Evolutionary conservation across 2,797 vertebrate genomes (phyloP).

Genomic region (Tokudaia muenninki): DNA sequence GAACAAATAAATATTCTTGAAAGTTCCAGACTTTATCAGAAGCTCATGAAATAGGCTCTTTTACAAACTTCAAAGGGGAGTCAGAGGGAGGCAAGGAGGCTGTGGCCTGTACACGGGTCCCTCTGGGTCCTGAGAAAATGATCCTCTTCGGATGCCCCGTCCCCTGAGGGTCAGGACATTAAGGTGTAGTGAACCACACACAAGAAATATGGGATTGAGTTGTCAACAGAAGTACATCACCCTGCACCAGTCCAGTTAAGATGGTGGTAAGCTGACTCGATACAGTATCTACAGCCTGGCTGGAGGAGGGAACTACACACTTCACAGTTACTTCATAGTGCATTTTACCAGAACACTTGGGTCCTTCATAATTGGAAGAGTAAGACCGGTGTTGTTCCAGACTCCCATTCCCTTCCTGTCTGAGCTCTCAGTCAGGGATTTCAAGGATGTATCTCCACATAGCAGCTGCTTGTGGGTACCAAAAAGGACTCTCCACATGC

Average conservation of each 20-base stretch:
- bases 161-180: background rate
- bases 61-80: slow-evolving; percentile 49
- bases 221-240: background rate
- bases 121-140: background rate
- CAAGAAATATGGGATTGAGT: background rate
- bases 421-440: background rate
- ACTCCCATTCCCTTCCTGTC: background rate
- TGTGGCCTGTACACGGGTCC: background rate
- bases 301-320: background rate
- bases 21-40: slow-evolving; percentile 20
- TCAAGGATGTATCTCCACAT: background rate
- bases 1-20: slow-evolving; percentile 72
- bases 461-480: background rate
- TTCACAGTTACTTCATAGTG: background rate
- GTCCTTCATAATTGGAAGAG: slow-evolving; percentile 3
- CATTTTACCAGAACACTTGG: background rate
- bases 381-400: background rate
- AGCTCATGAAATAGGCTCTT: background rate
- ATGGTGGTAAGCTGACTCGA: background rate
- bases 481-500: background rate
- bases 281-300: background rate
- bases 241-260: background rate
- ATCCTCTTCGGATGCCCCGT: background rate
- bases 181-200: background rate
- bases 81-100: background rate